Evolutionary conservation across 2,888 invertebrate genomes (phyloP), one percentile per base, ranked within the genome.

Genomic region (Romanomermis culicivorax): DNA sequence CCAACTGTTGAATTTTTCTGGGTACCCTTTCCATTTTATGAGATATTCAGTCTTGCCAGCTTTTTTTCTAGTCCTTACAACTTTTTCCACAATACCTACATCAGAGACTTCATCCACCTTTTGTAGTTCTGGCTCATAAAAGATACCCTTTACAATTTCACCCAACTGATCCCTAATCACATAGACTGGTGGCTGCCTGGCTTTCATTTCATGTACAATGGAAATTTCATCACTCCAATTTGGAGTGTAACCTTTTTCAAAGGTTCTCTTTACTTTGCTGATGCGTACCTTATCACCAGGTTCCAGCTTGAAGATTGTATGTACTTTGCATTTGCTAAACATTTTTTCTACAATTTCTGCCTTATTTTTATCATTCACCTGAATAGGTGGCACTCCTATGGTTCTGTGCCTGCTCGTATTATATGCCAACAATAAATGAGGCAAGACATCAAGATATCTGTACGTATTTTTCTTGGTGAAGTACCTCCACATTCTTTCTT

Each of bases 171-270:
- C 42, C n/a, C n/a, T 42, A n/a, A 42, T 42, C n/a, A 11, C n/a
- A 42, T 42, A 42, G 42, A 42, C 42, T 42, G 42, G 42, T 42
- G 11, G 42, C n/a, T n/a, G 11, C n/a, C 42, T 11, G n/a, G 43
- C 55, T 1, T 53, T 53, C 17, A 55, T 54, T 50, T 23, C 25
- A n/a, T 20, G 54, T 7, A 60, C 42, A 1, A 51, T 56, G 52
- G 59, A 61, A 27, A 58, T 3, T 53, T 60, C 60, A 3, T 25
- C 52, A 3, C 45, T 57, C 59, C 59, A 60, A n/a, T 53, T 55
- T 11, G 59, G 55, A 50, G 56, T 27, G 51, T 57, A 60, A 1
- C 59, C 58, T 11, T 60, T 60, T 24, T 55, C 53, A 48, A 61
- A 61, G 4, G 26, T 26, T 27, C 51, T 47, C 45, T 58, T 52